A percentile compares a stretch with the other conserved stretches of the same genome.
phyloP scores from a whole-genome alignment of 92 coral and sea anemone genomes.

The Montipora capitata region DNA sequence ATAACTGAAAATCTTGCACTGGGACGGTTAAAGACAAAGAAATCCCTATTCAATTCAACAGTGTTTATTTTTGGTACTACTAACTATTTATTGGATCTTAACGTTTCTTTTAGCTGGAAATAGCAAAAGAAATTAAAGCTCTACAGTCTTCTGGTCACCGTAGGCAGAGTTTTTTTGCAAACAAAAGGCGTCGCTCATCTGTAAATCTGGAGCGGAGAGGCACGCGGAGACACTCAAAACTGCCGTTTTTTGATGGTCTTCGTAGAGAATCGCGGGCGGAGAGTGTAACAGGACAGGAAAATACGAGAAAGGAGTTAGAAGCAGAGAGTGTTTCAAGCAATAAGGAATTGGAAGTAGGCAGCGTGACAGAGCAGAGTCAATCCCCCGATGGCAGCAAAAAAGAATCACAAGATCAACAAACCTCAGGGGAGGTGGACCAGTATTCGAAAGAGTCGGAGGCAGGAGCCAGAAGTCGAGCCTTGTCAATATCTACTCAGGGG shows the following conservation, averaged over 20 bases:
- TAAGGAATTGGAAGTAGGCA: neutral
- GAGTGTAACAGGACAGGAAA: conserved; percentile 9
- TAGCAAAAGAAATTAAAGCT: conserved; percentile 1
- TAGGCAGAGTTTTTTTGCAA: conserved; percentile 39
- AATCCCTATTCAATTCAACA: too few relatives aligned
- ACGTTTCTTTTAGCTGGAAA: conserved; percentile 3
- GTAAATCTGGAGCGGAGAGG: conserved; percentile 70
- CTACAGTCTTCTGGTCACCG: conserved; percentile 26
- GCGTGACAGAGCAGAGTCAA: neutral
- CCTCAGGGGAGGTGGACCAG: neutral
- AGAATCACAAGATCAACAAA: neutral
- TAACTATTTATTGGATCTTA: neutral
- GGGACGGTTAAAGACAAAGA: too few relatives aligned
- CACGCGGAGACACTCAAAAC: conserved; percentile 41
- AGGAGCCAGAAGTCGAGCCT: neutral
- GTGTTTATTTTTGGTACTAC: too few relatives aligned
- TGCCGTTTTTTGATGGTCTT: conserved; percentile 14
- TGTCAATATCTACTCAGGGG: neutral
- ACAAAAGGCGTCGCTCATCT: conserved; percentile 63
- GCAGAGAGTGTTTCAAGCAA: neutral
- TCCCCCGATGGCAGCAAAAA: neutral
- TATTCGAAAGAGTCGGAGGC: neutral
- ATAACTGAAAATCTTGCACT: too few relatives aligned
- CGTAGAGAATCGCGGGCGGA: neutral
- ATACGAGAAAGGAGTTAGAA: neutral